Evolutionary conservation across 1,140 invertebrate species (phyloP).

Genomic region (Formica exsecta): DNA sequence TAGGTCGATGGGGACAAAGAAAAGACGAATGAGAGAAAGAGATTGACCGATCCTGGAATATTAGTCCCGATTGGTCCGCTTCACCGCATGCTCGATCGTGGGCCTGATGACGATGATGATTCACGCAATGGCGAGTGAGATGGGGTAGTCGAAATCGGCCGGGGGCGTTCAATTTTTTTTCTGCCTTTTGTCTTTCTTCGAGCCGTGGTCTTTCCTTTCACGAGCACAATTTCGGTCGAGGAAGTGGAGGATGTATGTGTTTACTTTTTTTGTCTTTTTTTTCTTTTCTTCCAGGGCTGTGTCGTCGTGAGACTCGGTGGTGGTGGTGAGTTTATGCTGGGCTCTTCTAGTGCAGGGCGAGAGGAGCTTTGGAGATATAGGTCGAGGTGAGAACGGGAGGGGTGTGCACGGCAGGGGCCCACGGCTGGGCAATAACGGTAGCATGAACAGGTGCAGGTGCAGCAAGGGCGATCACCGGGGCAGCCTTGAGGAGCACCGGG

Average conservation of each 20-base stretch:
- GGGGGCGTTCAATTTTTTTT: slow-evolving; percentile 3
- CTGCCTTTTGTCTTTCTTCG: not conserved
- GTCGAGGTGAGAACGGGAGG: slow-evolving; percentile 84
- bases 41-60: not conserved
- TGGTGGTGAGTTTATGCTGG: slow-evolving; percentile 47
- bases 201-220: slow-evolving; percentile 20
- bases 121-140: not conserved
- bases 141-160: slow-evolving; percentile 6
- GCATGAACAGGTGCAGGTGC: slow-evolving; percentile 69
- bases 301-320: slow-evolving; percentile 69
- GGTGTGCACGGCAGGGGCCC: slow-evolving; percentile 78
- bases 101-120: slow-evolving; percentile 10
- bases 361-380: slow-evolving; percentile 73
- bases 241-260: slow-evolving; percentile 30
- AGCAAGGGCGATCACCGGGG: slow-evolving; percentile 2
- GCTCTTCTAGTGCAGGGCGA: slow-evolving; percentile 69
- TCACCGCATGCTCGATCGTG: not conserved
- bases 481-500: slow-evolving; percentile 63
- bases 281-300: slow-evolving; percentile 58
- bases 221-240: slow-evolving; percentile 48
- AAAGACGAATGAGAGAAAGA: slow-evolving; percentile 18
- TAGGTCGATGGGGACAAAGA: slow-evolving; percentile 42
- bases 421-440: slow-evolving; percentile 73
- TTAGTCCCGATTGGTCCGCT: not conserved
- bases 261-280: not conserved